Evolutionary conservation across 1,140 invertebrate species (phyloP).

Genomic region (Temnothorax longispinosus): DNA sequence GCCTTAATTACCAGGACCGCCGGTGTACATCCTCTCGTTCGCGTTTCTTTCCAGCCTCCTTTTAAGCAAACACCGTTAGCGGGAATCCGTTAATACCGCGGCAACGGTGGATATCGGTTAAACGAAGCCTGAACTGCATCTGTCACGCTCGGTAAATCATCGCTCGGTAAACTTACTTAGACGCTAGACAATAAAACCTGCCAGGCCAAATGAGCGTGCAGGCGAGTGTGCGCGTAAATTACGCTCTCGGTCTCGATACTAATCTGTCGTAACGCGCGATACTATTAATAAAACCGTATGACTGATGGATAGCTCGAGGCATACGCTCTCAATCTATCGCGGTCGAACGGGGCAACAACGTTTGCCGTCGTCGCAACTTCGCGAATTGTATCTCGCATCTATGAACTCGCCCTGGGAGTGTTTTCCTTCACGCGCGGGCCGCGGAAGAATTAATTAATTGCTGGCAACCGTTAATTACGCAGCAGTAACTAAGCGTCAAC

Average conservation of each 20-base stretch:
- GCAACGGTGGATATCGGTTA: conserved; percentile 3
- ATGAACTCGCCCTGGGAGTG: not conserved
- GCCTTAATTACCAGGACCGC: conserved; percentile 78
- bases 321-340: conserved; percentile 28
- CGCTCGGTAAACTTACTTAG: not conserved
- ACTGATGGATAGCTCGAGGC: conserved; percentile 28
- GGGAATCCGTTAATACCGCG: not conserved
- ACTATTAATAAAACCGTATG: conserved; percentile 48
- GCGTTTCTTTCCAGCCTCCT: conserved; percentile 22
- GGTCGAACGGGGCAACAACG: not conserved
- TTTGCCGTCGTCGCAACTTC: not conserved
- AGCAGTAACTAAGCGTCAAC: not conserved
- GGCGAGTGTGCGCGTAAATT: conserved; percentile 2
- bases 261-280: conserved; percentile 39
- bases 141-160: not conserved
- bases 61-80: not conserved
- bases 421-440: not conserved
- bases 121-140: not conserved
- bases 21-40: conserved; percentile 49
- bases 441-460: conserved; percentile 38
- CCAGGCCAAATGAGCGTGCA: not conserved
- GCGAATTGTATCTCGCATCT: conserved; percentile 3
- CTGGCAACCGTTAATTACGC: conserved; percentile 9
- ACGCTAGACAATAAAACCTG: conserved; percentile 24
- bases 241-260: conserved; percentile 30